phyloP scores from a whole-genome alignment of 1,140 invertebrate species.

The Drosophila yakuba region DNA sequence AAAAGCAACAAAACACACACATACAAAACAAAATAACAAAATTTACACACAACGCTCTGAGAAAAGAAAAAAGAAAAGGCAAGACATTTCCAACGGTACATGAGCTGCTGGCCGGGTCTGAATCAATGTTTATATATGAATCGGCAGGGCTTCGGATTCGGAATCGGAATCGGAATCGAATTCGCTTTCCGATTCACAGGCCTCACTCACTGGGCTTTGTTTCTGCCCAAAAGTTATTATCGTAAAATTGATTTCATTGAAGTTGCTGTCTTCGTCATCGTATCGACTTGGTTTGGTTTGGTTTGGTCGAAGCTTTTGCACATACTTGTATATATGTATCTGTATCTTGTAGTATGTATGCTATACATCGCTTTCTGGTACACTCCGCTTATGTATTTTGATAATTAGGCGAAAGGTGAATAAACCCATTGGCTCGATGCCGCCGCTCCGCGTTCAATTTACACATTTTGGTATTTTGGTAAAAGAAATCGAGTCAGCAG shows the following conservation, averaged over 20 bases:
- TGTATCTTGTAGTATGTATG: constrained; percentile 4
- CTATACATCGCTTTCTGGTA: constrained; percentile 38
- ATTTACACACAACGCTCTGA: constrained; percentile 52
- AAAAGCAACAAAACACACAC: constrained; percentile 52
- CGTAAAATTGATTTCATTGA: constrained; percentile 84
- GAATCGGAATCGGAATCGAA: constrained; percentile 18
- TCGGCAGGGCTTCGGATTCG: constrained; percentile 66
- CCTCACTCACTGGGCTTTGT: constrained; percentile 44
- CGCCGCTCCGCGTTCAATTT: constrained; percentile 60
- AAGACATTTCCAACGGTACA: constrained; percentile 83
- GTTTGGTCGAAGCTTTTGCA: constrained; percentile 53
- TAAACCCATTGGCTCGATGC: constrained; percentile 59
- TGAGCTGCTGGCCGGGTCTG: constrained; percentile 46
- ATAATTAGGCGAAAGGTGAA: constrained; percentile 83
- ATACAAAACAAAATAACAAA: constrained; percentile 55
- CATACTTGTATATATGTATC: constrained; percentile 18
- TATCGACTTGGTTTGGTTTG: not conserved
- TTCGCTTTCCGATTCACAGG: constrained; percentile 20
- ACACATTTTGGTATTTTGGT: constrained; percentile 67
- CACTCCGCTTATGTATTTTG: constrained; percentile 79
- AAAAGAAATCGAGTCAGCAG: constrained; percentile 71
- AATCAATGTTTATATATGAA: constrained; percentile 72
- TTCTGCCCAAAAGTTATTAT: constrained; percentile 69
- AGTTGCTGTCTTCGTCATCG: constrained; percentile 51
- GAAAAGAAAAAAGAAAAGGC: constrained; percentile 76